These are phyloP conservation scores for Pentamera pediparva DNA, from an alignment of 53 echinoderm and acorn worm species.

Conservation along the genomic window DNA sequence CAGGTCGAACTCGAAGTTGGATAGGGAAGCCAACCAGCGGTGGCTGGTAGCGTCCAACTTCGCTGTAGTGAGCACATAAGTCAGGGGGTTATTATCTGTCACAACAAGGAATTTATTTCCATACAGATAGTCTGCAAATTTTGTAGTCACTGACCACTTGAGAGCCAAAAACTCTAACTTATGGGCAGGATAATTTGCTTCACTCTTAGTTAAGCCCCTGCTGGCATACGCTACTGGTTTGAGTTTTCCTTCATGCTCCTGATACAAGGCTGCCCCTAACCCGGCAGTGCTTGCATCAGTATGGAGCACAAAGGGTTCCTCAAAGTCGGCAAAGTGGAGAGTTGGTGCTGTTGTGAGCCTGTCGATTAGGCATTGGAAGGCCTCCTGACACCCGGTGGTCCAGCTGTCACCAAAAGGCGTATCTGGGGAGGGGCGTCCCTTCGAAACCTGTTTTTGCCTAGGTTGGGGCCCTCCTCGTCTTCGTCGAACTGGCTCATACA, in stretches of 20 bases:
- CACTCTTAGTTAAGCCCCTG: slow-evolving; percentile 19
- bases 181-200: slow-evolving; percentile 24
- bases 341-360: slow-evolving; percentile 55
- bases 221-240: slow-evolving; percentile 55
- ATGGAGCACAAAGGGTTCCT: slow-evolving; percentile 54
- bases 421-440: slow-evolving; percentile 1
- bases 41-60: slow-evolving; percentile 52
- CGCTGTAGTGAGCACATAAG: slow-evolving; percentile 44
- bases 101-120: slow-evolving; percentile 31
- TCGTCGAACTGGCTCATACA: background rate
- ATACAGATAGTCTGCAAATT: slow-evolving; percentile 46
- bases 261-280: slow-evolving; percentile 55
- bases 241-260: slow-evolving; percentile 39
- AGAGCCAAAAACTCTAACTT: slow-evolving; percentile 38
- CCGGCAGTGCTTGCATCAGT: slow-evolving; percentile 49
- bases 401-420: slow-evolving; percentile 44
- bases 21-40: slow-evolving; percentile 39
- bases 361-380: slow-evolving; percentile 34
- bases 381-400: slow-evolving; percentile 38
- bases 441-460: background rate
- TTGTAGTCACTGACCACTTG: slow-evolving; percentile 49
- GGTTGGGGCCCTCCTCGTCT: background rate
- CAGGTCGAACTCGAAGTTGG: slow-evolving; percentile 19
- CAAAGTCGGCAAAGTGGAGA: slow-evolving; percentile 43
- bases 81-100: slow-evolving; percentile 51